A percentile compares a stretch with the other conserved stretches of the same genome.
Conservation (phyloP, 1,140 invertebrate genomes). For the Armadillidium nasatum region DNA sequence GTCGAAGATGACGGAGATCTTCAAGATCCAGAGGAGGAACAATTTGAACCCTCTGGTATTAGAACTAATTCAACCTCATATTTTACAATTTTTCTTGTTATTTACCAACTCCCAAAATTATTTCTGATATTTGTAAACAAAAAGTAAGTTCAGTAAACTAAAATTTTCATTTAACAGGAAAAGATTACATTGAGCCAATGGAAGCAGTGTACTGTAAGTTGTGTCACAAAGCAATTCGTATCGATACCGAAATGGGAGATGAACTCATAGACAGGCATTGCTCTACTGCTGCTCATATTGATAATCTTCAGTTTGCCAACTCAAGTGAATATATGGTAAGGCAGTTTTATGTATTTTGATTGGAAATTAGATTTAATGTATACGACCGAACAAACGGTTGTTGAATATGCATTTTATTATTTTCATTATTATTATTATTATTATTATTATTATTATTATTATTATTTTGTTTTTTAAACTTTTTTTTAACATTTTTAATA, state of each 20-base stretch:
- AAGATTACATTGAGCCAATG: background rate
- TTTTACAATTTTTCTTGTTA: no score
- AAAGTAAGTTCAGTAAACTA: background rate
- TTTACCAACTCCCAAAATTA: background rate
- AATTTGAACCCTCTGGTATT: no score
- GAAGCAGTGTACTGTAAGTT: background rate
- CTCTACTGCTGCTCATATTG: background rate
- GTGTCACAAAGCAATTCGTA: constrained; percentile 7
- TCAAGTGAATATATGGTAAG: background rate
- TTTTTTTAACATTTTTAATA: no score
- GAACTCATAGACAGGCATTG: background rate
- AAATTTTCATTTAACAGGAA: background rate
- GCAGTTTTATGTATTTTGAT: background rate
- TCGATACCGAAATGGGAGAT: background rate
- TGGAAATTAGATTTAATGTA: background rate
- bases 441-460: background rate
- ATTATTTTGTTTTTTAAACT: no score
- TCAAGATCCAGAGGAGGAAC: background rate
- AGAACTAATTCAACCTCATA: no score
- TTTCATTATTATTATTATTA: background rate
- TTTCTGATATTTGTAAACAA: background rate
- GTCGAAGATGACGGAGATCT: background rate
- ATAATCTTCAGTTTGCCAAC: background rate
- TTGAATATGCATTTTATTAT: background rate
- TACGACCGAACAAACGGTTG: no score